These are phyloP conservation scores for Poeciliopsis retropinna DNA, from an alignment of 2,113 vertebrate species.

Conservation along the genomic window DNA sequence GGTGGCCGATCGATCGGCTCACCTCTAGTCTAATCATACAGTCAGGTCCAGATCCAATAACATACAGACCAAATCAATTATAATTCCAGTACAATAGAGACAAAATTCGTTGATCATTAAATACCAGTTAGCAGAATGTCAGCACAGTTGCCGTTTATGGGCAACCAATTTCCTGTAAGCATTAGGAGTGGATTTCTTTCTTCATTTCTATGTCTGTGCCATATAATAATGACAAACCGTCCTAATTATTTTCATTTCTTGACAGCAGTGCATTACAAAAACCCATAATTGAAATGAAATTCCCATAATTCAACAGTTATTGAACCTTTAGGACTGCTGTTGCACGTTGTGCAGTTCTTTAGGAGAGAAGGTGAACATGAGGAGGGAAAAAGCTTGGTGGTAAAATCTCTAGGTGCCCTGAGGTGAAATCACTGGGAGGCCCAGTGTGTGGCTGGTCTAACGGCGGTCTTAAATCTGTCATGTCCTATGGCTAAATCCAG, in stretches of 20 bases:
- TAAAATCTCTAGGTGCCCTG: conserved; percentile 11
- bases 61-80: no score
- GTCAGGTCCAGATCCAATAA: no score
- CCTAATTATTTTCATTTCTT: neutral
- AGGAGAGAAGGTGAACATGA: conserved; percentile 4
- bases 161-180: no score
- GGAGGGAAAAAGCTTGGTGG: conserved; percentile 6
- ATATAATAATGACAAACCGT: neutral
- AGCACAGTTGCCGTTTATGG: no score
- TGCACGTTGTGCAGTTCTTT: neutral
- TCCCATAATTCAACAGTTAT: neutral
- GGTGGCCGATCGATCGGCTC: no score
- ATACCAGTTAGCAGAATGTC: no score
- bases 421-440: conserved; percentile 27
- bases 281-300: neutral
- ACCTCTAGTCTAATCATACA: no score
- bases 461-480: conserved; percentile 18
- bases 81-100: no score
- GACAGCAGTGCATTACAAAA: neutral
- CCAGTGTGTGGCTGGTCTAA: conserved; percentile 20
- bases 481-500: conserved; percentile 16
- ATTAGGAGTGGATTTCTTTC: no score
- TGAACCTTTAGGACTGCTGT: neutral
- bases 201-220: no score
- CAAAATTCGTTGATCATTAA: no score